Percentiles rank a stretch among this genome's conserved stretches.
These are phyloP conservation scores for Pyrocephalus nanus DNA, from an alignment of 2,797 vertebrate genomes.

Conservation along the genomic window DNA sequence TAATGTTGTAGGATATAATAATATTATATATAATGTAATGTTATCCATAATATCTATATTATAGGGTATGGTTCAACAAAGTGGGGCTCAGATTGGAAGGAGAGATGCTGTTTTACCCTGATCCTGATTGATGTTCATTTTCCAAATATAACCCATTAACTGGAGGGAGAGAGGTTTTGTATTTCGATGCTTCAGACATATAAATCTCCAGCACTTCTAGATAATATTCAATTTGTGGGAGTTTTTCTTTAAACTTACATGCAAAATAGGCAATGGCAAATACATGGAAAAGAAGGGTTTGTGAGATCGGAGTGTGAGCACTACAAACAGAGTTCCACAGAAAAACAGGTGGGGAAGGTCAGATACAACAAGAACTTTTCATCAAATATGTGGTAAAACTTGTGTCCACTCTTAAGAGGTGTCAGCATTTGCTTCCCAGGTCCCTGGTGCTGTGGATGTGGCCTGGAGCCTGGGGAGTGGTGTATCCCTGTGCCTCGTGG, in stretches of 20 bases:
- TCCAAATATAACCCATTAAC: background rate
- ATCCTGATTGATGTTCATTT: background rate
- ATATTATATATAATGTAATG: background rate
- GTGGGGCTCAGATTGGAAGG: background rate
- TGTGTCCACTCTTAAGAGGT: background rate
- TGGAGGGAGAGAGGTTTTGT: background rate
- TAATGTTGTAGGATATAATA: background rate
- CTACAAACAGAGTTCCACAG: background rate
- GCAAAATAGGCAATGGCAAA: background rate
- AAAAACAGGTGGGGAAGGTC: background rate
- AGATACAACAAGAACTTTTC: background rate
- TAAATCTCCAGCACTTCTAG: background rate
- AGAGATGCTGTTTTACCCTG: background rate
- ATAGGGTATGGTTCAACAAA: background rate
- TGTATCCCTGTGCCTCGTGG: rapidly evolving
- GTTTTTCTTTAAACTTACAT: background rate
- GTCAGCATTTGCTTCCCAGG: background rate
- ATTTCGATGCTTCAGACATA: background rate
- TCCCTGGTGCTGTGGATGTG: rapidly evolving
- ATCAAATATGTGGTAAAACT: background rate
- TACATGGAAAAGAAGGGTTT: background rate
- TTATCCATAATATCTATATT: background rate
- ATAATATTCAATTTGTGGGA: background rate
- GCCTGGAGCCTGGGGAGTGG: background rate
- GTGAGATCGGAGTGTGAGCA: background rate